Evolutionary conservation across 2,888 invertebrate genomes (phyloP), one percentile per base, ranked within the genome.

Genomic region (Leptogaster cylindrica): DNA sequence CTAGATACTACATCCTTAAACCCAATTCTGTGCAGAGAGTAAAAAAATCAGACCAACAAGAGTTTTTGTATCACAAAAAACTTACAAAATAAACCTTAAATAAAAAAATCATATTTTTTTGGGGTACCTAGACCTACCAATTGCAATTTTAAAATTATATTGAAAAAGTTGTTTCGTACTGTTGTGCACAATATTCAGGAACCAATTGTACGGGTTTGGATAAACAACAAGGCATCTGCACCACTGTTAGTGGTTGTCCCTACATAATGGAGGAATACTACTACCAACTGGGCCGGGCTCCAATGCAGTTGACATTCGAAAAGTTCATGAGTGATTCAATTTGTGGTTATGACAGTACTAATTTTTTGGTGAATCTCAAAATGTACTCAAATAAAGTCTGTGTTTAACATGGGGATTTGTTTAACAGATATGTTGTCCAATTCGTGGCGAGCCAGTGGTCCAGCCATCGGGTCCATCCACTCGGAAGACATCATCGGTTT

Each of bases 291-390:
- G 75, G 71, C 73, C 76, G 68, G 33, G 63, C 63, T 39, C 73
- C 70, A 76, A 77, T 68, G 74, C 76, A 70, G 51, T 74, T 72
- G 73, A 82, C 78, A 67, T 82, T 76, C 75, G 80, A 76, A 75
- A 77, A 74, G 55, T 83, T 74, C 72, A 75, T 93, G 58, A 82
- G 88, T 65, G 82, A 82, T 50, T 89, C 89, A 0, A 83, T 88
- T 12, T 94, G 93, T 74, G 89, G 89, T 0, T 89, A 85, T 71
- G 84, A 86, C 8, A 87, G 87, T 0, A 77, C 73, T 3, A 82
- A 84, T 64, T 90, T 91, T 8, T 83, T 87, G 80, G 91, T 93
- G 73, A 23, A n/a, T 23, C 7, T n/a, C n/a, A n/a, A n/a, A n/a
- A n/a, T n/a, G n/a, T n/a, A n/a, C n/a, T n/a, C n/a, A n/a, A n/a